Evolutionary conservation across 2,113 vertebrate species (phyloP), one percentile per base, ranked within the genome.

Genomic region (Peromyscus polionotus): DNA sequence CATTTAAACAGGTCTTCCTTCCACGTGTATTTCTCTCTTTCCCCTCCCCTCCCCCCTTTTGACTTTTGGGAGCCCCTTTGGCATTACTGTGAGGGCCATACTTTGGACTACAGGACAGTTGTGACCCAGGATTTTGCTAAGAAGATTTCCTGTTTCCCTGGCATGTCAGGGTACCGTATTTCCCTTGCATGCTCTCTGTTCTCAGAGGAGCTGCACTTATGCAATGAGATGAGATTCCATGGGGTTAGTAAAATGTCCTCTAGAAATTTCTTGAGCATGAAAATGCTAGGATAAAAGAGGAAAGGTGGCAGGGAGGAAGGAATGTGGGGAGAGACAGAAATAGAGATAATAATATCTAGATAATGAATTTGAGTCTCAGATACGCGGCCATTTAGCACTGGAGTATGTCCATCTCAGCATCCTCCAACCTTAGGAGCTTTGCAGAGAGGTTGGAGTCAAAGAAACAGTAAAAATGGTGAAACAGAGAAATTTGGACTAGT

Each of bases 201-300:
- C 85, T 36, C 14, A n/a, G 51, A 57, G 22, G 39, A 48, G 11
- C 48, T 36, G 16, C 42, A 61, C 45, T 89, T 84, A 42, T 1
- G 24, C n/a, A 39, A 70, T 42, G 83, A 88, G 42, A 79, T 31
- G 88, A 72, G 91, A 54, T 22, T 51, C 26, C 26, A 7, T 39
- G 33, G 3, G 48, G 48, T 94, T 94, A 93, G 90, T 87, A 94
- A 92, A 70, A 68, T 28, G 63, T 97, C 85, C 94, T 79, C 17
- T 45, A 65, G 67, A 57, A 42, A 84, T 94, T 48, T 90, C 70
- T 57, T 68, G 1, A 93, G 90, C 12, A 67, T 48, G 1, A 94
- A 93, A 7, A 59, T 67, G 0, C 10, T n/a, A 54, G 86, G 87
- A 51, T 61, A 79, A 72, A 84, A 80, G 14, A 31, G 54, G 48